Percentiles rank a stretch among this genome's conserved stretches.
Evolutionary conservation across 2,888 invertebrate species (phyloP).

Genomic region (Catocala fraxini): DNA sequence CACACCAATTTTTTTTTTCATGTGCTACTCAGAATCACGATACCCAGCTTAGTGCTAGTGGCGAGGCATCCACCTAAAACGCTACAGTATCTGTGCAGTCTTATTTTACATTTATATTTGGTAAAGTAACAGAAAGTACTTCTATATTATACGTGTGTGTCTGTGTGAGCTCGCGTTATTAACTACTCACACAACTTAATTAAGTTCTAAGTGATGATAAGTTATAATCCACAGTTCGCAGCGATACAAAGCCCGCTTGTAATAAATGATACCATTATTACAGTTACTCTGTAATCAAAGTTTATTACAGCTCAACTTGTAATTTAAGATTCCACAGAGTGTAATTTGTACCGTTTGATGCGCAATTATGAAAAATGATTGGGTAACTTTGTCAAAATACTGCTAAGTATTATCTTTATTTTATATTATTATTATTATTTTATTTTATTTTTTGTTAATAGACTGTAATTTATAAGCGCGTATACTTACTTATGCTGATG

Average conservation of each 20-base stretch:
- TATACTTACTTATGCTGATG: too few species aligned
- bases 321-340: constrained; percentile 21
- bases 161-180: not conserved
- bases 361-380: constrained; percentile 14
- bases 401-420: too few species aligned
- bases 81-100: too few species aligned
- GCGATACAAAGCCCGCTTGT: constrained; percentile 22
- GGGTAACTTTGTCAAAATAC: not conserved
- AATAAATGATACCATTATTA: constrained; percentile 34
- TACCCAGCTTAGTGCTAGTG: too few species aligned
- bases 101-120: too few species aligned
- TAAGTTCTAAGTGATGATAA: constrained; percentile 13
- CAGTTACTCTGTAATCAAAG: constrained; percentile 30
- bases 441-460: too few species aligned
- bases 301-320: constrained; percentile 24
- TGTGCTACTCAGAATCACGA: too few species aligned
- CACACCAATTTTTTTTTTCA: too few species aligned
- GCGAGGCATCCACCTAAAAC: too few species aligned
- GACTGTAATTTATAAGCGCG: too few species aligned
- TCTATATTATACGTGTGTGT: not conserved
- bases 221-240: constrained; percentile 12
- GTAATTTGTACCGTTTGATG: constrained; percentile 12
- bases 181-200: constrained; percentile 16
- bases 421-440: too few species aligned
- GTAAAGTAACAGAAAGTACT: too few species aligned